Evolutionary conservation across 2,888 invertebrate species (phyloP).

Genomic region (Taphrorychus bicolor): DNA sequence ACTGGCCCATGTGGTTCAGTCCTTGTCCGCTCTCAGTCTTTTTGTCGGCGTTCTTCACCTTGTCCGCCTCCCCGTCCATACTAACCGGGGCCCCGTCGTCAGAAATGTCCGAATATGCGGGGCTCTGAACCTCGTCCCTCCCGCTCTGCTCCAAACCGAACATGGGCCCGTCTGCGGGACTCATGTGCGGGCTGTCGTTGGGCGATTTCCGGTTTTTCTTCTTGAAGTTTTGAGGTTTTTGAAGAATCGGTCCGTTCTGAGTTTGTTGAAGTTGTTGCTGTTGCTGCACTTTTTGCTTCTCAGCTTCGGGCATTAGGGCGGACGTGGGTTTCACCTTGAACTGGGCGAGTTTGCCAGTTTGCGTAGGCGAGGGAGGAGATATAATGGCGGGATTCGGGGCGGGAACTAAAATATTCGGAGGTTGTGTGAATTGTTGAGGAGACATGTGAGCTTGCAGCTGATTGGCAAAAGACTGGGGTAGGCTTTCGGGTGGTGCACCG

Average conservation of each 20-base stretch:
- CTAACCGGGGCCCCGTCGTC: constrained; percentile 85
- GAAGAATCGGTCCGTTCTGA: constrained; percentile 42
- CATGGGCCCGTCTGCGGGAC: constrained; percentile 61
- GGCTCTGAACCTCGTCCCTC: constrained; percentile 76
- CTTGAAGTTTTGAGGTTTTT: constrained; percentile 48
- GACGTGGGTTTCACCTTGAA: constrained; percentile 75
- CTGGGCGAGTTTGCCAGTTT: constrained; percentile 60
- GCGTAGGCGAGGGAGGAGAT: constrained; percentile 52
- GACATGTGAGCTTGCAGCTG: constrained; percentile 56
- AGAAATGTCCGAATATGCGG: constrained; percentile 97
- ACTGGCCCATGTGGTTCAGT: constrained; percentile 70
- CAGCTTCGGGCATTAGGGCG: constrained; percentile 75
- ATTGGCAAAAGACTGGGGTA: constrained; percentile 53
- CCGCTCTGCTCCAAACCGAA: constrained; percentile 55
- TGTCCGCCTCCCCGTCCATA: constrained; percentile 65
- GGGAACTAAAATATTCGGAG: constrained; percentile 54
- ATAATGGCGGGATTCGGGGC: constrained; percentile 46
- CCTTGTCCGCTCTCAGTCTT: constrained; percentile 68
- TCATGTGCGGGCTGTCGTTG: constrained; percentile 67
- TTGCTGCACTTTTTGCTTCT: constrained; percentile 53
- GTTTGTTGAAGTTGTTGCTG: too few relatives aligned
- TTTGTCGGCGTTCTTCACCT: constrained; percentile 61
- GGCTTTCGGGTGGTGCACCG: constrained; percentile 23
- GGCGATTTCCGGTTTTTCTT: constrained; percentile 75
- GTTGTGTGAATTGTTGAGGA: constrained; percentile 54